phyloP scores from a whole-genome alignment of 1,140 invertebrate species.

The Bradysia coprophila region DNA sequence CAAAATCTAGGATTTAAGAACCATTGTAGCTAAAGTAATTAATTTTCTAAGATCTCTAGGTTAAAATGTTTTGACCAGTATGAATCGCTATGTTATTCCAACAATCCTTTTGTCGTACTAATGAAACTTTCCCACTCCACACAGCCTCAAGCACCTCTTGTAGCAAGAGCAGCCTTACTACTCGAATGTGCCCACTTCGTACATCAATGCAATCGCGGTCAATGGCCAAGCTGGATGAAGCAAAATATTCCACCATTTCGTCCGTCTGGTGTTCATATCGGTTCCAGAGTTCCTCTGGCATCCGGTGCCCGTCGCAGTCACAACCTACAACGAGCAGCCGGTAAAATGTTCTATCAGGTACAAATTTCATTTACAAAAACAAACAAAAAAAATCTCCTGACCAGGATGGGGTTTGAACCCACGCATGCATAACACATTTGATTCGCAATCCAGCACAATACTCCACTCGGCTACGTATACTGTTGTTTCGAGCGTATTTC shows the following conservation, averaged over 20 bases:
- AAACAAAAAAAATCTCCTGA: neutral
- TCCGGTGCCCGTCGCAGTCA: conserved; percentile 50
- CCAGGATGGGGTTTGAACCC: conserved; percentile 47
- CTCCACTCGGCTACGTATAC: conserved; percentile 13
- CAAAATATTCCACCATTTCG: conserved; percentile 62
- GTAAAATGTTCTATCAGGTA: conserved; percentile 92
- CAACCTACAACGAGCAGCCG: conserved; percentile 75
- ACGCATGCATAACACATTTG: conserved; percentile 53
- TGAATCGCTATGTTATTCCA: too few relatives aligned
- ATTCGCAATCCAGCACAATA: conserved; percentile 77
- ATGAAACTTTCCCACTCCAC: too few relatives aligned
- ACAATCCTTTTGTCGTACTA: too few relatives aligned
- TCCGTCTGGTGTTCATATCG: conserved; percentile 41
- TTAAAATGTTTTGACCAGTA: too few relatives aligned
- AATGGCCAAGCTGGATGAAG: conserved; percentile 95
- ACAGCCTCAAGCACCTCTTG: conserved; percentile 83
- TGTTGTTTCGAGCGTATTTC: too few relatives aligned
- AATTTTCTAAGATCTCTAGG: too few relatives aligned
- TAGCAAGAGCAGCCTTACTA: conserved; percentile 73
- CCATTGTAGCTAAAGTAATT: too few relatives aligned
- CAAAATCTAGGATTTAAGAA: too few relatives aligned
- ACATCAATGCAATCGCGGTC: conserved; percentile 91
- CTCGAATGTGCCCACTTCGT: conserved; percentile 94
- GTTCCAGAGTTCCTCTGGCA: conserved; percentile 22
- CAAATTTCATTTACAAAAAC: conserved; percentile 6